Conservation (phyloP, 2,113 vertebrate species). For the Tragelaphus scriptus region DNA sequence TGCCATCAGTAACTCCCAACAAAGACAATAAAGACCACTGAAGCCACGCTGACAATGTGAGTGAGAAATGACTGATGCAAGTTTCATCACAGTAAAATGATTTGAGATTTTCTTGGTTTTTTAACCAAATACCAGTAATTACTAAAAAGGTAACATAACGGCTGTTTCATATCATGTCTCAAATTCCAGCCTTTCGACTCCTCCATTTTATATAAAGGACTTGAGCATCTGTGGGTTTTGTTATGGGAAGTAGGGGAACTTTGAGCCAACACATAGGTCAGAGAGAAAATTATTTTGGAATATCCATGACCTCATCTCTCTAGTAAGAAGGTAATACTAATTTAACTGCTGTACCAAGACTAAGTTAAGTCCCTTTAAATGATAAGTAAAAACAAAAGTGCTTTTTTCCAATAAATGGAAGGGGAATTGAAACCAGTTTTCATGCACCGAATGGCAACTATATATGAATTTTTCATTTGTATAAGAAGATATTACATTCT, state of each 20-base stretch:
- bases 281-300: neutral
- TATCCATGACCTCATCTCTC: neutral
- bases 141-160: neutral
- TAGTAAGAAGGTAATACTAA: neutral
- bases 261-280: neutral
- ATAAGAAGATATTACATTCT: neutral
- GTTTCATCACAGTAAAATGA: neutral
- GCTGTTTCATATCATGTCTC: neutral
- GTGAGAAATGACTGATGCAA: neutral
- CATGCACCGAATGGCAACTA: neutral
- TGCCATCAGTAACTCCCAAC: neutral
- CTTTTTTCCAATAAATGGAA: neutral
- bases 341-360: neutral
- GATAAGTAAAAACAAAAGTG: neutral
- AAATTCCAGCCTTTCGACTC: neutral
- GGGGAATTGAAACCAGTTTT: neutral
- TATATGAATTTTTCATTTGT: neutral
- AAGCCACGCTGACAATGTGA: neutral
- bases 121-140: neutral
- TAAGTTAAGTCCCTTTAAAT: neutral
- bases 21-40: neutral
- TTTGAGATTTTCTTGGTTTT: neutral
- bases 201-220: neutral
- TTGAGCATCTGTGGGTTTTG: neutral
- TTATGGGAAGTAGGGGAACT: neutral